Evolutionary conservation across 2,888 invertebrate species (phyloP).

Genomic region (Dastarcus helophoroides): DNA sequence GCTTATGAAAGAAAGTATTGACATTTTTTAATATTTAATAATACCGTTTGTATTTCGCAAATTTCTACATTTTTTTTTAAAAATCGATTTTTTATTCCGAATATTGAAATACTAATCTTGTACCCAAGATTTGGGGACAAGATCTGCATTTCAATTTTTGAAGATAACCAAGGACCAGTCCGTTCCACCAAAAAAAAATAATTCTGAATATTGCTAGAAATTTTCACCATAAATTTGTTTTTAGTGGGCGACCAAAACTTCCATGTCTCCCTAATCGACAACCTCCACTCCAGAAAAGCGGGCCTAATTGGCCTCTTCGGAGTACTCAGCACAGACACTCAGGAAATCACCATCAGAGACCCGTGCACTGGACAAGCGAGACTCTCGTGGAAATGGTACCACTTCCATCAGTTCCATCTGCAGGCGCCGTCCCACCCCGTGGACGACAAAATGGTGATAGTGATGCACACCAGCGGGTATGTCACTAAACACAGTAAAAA

Average conservation of each 20-base stretch:
- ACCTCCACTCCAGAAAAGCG: conserved; percentile 49
- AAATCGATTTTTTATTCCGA: too few species aligned
- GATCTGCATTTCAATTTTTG: too few species aligned
- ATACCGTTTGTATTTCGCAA: too few species aligned
- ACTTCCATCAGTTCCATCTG: conserved; percentile 46
- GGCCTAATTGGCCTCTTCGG: conserved; percentile 49
- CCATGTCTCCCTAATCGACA: conserved; percentile 50
- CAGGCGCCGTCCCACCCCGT: conserved; percentile 38
- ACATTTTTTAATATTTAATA: too few species aligned
- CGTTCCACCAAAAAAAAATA: too few species aligned
- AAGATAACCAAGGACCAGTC: too few species aligned
- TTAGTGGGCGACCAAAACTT: conserved; percentile 41
- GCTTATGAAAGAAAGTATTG: too few species aligned
- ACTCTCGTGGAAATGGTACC: conserved; percentile 47
- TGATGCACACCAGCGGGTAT: conserved; percentile 51
- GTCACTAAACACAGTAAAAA: conserved; percentile 6
- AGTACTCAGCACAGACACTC: conserved; percentile 41
- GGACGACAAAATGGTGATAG: conserved; percentile 48
- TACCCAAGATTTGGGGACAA: too few species aligned
- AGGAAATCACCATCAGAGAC: conserved; percentile 47
- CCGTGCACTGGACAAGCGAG: conserved; percentile 39
- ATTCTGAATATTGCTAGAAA: too few species aligned
- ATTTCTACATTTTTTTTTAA: too few species aligned
- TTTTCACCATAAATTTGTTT: too few species aligned
- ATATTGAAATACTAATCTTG: too few species aligned